Conservation (phyloP, 2,888 invertebrate species). For the Lomographa bimaculata region DNA sequence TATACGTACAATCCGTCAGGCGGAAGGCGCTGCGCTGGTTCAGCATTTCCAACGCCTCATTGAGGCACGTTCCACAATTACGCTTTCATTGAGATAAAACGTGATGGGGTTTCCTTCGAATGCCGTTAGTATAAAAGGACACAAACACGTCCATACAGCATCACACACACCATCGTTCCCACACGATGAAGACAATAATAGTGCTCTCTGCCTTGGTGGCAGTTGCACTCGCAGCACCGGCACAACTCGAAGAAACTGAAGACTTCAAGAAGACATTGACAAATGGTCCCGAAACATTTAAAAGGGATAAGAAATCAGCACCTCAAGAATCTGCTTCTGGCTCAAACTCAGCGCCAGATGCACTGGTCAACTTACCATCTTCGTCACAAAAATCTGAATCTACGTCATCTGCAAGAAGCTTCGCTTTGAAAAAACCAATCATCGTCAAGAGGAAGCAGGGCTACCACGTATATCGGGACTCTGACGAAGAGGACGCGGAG, state of each 20-base stretch:
- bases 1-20: conserved; percentile 10
- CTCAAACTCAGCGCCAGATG: conserved; percentile 14
- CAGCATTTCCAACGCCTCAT: conserved; percentile 45
- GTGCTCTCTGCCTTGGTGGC: conserved; percentile 60
- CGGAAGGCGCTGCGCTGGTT: conserved; percentile 46
- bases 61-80: conserved; percentile 62
- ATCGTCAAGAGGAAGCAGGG: conserved; percentile 64
- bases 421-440: conserved; percentile 55
- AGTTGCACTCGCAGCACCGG: conserved; percentile 59
- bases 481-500: conserved; percentile 62
- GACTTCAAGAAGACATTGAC: conserved; percentile 28
- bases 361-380: conserved; percentile 15
- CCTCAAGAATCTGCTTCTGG: conserved; percentile 33
- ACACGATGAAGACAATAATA: conserved; percentile 69
- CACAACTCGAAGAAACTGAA: conserved; percentile 43
- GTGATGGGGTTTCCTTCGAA: conserved; percentile 31
- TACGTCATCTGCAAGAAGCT: conserved; percentile 44
- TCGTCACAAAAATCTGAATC: conserved; percentile 29
- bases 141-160: conserved; percentile 38
- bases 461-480: conserved; percentile 61
- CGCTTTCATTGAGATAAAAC: conserved; percentile 15
- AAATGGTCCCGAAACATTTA: conserved; percentile 33
- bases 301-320: conserved; percentile 53
- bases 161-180: conserved; percentile 50
- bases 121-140: conserved; percentile 64